Evolutionary conservation across 2,888 invertebrate species (phyloP).

Genomic region (Drosophila incognita): DNA sequence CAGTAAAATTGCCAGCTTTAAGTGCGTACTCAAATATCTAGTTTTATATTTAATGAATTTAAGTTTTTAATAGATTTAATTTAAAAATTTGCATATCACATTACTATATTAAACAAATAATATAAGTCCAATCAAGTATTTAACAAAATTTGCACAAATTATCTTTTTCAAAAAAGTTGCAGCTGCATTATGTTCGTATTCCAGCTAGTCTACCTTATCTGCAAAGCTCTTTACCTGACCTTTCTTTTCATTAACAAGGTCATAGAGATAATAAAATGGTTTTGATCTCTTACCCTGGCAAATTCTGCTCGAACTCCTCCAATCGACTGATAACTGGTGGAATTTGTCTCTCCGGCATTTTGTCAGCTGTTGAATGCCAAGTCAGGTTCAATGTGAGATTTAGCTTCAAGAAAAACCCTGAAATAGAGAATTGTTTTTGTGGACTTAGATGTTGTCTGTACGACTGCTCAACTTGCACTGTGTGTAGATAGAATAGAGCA

Average conservation of each 20-base stretch:
- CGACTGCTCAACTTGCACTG: constrained; percentile 37
- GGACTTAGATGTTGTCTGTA: constrained; percentile 10
- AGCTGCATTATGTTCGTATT: neutral
- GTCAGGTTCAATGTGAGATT: constrained; percentile 16
- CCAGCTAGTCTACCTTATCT: constrained; percentile 37
- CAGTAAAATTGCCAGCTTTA: constrained; percentile 88
- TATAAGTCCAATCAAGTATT: neutral
- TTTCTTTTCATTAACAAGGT: constrained; percentile 75
- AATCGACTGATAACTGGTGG: constrained; percentile 75
- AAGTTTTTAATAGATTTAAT: neutral
- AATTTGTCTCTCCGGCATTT: constrained; percentile 78
- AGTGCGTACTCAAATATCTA: constrained; percentile 86
- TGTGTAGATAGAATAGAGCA: constrained; percentile 10
- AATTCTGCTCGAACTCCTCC: constrained; percentile 80
- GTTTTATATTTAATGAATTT: neutral
- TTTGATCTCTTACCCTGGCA: constrained; percentile 79
- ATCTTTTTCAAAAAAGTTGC: neutral
- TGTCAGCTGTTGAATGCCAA: constrained; percentile 19
- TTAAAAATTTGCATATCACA: neutral
- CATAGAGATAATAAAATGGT: constrained; percentile 32
- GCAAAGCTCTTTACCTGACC: constrained; percentile 57
- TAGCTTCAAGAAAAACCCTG: constrained; percentile 6
- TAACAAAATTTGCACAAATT: neutral
- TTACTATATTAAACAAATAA: neutral
- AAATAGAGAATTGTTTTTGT: constrained; percentile 1